phyloP scores from a whole-genome alignment of 2,888 invertebrate genomes.

The Lasioglossum leucozonium region DNA sequence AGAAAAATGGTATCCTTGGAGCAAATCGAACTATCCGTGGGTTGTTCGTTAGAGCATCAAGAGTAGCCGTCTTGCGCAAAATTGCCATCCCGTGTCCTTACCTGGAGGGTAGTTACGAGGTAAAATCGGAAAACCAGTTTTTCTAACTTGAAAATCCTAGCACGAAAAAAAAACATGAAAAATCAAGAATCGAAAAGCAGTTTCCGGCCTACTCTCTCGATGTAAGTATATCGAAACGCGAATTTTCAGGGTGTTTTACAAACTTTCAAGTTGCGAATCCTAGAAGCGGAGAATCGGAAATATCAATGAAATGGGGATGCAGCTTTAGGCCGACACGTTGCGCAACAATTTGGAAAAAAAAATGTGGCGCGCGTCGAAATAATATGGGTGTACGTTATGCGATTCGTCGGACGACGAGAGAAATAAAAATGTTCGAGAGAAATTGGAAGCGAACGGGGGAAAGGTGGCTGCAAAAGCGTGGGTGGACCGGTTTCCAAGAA shows the following conservation, averaged over 20 bases:
- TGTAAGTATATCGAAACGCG: no score
- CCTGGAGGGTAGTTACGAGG: not conserved
- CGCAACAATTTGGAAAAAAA: not conserved
- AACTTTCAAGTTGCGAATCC: no score
- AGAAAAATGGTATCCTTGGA: not conserved
- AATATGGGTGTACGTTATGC: not conserved
- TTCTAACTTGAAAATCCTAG: not conserved
- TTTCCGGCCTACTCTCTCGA: no score
- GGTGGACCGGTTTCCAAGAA: constrained; percentile 53
- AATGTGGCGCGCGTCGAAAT: not conserved
- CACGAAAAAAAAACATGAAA: not conserved
- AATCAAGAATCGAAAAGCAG: no score
- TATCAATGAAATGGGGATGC: not conserved
- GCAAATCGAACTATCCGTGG: not conserved
- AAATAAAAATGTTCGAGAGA: constrained; percentile 6
- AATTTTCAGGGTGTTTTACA: no score
- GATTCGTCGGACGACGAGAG: not conserved
- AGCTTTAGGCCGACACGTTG: not conserved
- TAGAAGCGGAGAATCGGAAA: not conserved
- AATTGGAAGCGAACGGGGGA: constrained; percentile 42
- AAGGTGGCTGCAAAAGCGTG: constrained; percentile 16
- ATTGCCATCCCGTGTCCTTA: not conserved
- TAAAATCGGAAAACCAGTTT: not conserved
- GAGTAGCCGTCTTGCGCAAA: not conserved
- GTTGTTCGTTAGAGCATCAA: not conserved